A percentile compares a stretch with the other conserved stretches of the same genome.
These are phyloP conservation scores for Apotomis capreana DNA, from an alignment of 2,888 invertebrate genomes.

Conservation along the genomic window DNA sequence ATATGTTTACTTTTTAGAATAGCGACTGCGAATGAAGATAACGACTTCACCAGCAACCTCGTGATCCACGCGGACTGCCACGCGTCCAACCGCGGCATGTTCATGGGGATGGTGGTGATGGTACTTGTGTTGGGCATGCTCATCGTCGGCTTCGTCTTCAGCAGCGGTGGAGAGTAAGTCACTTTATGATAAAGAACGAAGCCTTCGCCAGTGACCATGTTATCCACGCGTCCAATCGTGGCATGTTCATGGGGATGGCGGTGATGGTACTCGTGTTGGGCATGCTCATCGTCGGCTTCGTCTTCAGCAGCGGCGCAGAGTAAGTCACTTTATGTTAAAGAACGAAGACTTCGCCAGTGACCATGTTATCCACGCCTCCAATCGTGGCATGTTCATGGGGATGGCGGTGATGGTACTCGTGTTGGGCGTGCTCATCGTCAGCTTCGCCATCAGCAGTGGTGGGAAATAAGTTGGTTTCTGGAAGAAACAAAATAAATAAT, in stretches of 20 bases:
- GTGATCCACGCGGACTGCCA: conserved; percentile 89
- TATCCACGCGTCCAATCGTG: conserved; percentile 85
- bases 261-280: conserved; percentile 79
- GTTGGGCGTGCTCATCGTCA: conserved; percentile 74
- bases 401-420: conserved; percentile 82
- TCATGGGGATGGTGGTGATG: conserved; percentile 86
- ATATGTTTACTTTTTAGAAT: conserved; percentile 55
- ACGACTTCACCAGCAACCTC: conserved; percentile 81
- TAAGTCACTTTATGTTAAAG: conserved; percentile 54
- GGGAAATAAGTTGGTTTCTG: conserved; percentile 44
- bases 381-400: conserved; percentile 88
- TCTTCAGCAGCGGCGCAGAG: conserved; percentile 78
- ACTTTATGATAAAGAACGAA: neutral
- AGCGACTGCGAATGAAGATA: conserved; percentile 75
- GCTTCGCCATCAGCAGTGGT: conserved; percentile 79
- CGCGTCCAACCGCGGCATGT: conserved; percentile 89
- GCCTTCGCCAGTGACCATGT: conserved; percentile 63
- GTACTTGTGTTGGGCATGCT: conserved; percentile 76
- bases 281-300: conserved; percentile 75
- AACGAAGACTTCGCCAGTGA: conserved; percentile 80
- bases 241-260: conserved; percentile 88
- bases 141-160: conserved; percentile 76
- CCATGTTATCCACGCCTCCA: conserved; percentile 85
- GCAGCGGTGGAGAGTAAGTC: conserved; percentile 78
- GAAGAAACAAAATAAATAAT: too few species aligned